phyloP scores from a whole-genome alignment of 2,888 invertebrate genomes.

The Leptura quadrifasciata region DNA sequence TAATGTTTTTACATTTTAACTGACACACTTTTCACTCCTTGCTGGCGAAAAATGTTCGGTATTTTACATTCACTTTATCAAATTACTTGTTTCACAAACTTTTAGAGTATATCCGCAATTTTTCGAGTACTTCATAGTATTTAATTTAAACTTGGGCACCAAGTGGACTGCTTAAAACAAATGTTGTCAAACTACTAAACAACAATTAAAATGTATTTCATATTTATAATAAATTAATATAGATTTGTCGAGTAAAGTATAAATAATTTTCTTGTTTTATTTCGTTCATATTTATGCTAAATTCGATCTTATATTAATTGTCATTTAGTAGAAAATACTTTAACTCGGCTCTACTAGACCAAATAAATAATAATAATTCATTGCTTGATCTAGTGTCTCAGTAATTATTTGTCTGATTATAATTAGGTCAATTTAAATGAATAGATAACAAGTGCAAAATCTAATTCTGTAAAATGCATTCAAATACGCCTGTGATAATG shows the following conservation, averaged over 20 bases:
- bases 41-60: constrained; percentile 36
- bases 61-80: constrained; percentile 54
- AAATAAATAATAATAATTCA: constrained; percentile 59
- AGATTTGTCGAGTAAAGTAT: constrained; percentile 62
- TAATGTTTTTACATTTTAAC: constrained; percentile 46
- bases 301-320: constrained; percentile 67
- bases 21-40: constrained; percentile 56
- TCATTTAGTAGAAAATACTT: constrained; percentile 59
- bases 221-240: constrained; percentile 72
- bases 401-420: constrained; percentile 66
- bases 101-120: constrained; percentile 38
- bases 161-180: constrained; percentile 40
- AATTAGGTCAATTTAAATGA: constrained; percentile 72
- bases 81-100: constrained; percentile 42
- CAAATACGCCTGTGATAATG: constrained; percentile 49
- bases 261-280: constrained; percentile 69
- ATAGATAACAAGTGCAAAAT: constrained; percentile 69
- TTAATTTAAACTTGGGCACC: constrained; percentile 2
- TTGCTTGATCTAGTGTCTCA: constrained; percentile 59
- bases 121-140: neutral
- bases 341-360: constrained; percentile 55
- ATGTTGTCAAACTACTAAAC: constrained; percentile 67
- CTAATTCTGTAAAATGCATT: constrained; percentile 61
- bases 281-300: constrained; percentile 69
- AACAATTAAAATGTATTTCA: constrained; percentile 70